phyloP scores from a whole-genome alignment of 23 tunicate genomes.

The Trididemnum nubilum region DNA sequence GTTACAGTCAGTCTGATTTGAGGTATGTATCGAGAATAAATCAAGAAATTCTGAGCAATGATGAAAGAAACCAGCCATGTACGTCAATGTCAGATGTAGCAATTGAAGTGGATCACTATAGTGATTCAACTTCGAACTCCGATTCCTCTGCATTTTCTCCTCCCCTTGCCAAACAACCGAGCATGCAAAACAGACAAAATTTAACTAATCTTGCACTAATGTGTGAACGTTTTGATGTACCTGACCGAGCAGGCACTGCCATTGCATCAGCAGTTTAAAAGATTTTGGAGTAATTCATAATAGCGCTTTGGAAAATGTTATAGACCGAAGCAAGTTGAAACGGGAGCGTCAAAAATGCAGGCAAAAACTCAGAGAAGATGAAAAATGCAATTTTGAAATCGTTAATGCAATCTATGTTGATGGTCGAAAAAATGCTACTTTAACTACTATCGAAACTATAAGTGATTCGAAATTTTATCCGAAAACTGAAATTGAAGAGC shows the following conservation, averaged over 20 bases:
- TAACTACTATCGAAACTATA: constrained; percentile 3
- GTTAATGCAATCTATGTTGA: constrained; percentile 32
- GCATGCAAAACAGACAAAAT: constrained; percentile 23
- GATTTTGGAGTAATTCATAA: constrained; percentile 19
- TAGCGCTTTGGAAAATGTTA: constrained; percentile 2
- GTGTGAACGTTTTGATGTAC: constrained; percentile 31
- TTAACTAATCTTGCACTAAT: constrained; percentile 30
- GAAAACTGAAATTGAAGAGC: constrained; percentile 22
- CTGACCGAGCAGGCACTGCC: constrained; percentile 39
- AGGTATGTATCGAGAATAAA: constrained; percentile 1
- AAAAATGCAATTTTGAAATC: constrained; percentile 7
- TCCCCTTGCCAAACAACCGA: constrained; percentile 8
- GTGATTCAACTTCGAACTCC: constrained; percentile 10
- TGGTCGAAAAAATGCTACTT: constrained; percentile 39
- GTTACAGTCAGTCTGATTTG: constrained; percentile 1
- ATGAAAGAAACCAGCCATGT: constrained; percentile 5
- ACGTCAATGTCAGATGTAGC: constrained; percentile 28
- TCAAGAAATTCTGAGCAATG: constrained; percentile 4
- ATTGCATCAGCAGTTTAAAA: constrained; percentile 27
- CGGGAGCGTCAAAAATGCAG: constrained; percentile 29
- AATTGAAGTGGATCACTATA: background rate
- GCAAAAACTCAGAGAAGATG: background rate
- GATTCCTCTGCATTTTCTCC: constrained; percentile 11
- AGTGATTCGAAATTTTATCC: background rate
- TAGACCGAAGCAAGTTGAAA: constrained; percentile 22